A percentile compares a stretch with the other conserved stretches of the same genome.
phyloP scores from a whole-genome alignment of 2,113 vertebrate species.

The Zosterops japonicus region DNA sequence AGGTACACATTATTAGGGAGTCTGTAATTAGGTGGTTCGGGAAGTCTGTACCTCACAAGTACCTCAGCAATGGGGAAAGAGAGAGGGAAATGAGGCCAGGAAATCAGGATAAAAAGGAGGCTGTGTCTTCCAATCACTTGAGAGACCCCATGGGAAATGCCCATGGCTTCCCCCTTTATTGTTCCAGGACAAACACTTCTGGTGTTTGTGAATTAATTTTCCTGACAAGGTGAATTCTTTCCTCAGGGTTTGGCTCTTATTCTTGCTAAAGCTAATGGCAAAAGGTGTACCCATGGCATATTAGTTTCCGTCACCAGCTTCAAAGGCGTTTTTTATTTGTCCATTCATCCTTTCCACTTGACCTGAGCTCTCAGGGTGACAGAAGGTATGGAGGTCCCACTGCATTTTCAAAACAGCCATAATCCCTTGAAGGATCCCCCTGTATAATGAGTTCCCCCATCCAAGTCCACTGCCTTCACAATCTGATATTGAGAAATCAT shows the following conservation, averaged over 20 bases:
- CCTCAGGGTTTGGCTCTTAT: not conserved
- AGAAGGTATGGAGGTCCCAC: not conserved
- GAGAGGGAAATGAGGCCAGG: not conserved
- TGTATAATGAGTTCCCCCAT: not conserved
- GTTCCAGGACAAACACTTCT: not conserved
- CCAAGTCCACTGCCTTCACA: not conserved
- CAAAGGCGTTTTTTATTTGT: not conserved
- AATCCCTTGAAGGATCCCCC: not conserved
- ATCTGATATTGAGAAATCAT: not conserved
- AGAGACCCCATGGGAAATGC: not conserved
- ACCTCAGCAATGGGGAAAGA: not conserved
- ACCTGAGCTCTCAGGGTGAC: not conserved
- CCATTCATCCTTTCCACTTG: not conserved
- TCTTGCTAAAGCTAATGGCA: not conserved
- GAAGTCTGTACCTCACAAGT: not conserved
- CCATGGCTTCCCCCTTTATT: not conserved
- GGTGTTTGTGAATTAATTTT: not conserved
- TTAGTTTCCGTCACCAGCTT: not conserved
- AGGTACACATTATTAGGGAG: not conserved
- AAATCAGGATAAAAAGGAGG: not conserved
- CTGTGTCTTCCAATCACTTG: not conserved
- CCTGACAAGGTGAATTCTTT: not conserved
- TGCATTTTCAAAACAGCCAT: not conserved
- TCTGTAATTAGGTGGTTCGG: not conserved
- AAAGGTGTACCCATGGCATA: not conserved